phyloP scores from a whole-genome alignment of 2,888 invertebrate genomes.

The Euzetes globulus region DNA sequence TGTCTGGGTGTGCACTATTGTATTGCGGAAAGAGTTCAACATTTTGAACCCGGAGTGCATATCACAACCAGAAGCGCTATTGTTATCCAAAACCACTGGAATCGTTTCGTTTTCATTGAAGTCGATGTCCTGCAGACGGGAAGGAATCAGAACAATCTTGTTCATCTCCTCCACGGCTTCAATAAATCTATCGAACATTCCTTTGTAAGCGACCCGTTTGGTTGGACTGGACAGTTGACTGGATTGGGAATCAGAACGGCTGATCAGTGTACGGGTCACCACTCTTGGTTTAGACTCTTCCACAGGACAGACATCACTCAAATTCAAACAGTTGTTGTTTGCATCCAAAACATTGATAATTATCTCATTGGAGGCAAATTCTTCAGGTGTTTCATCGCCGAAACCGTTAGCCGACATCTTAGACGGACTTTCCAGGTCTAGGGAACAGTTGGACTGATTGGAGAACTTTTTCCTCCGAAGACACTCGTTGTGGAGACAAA shows the following conservation, averaged over 20 bases:
- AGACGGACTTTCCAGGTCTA: neutral
- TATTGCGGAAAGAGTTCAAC: conserved; percentile 18
- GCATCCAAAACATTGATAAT: conserved; percentile 12
- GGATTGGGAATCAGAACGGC: neutral
- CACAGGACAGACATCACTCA: neutral
- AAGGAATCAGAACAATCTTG: conserved; percentile 4
- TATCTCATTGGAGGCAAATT: neutral
- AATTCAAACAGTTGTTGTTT: conserved; percentile 7
- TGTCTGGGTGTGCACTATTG: neutral
- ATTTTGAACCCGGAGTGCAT: conserved; percentile 3
- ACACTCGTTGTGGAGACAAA: conserved; percentile 5
- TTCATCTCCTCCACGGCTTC: conserved; percentile 9
- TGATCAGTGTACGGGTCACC: neutral
- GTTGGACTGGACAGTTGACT: neutral
- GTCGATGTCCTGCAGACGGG: conserved; percentile 8
- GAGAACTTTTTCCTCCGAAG: neutral
- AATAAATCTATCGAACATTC: neutral
- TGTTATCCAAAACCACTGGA: neutral
- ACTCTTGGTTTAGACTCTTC: conserved; percentile 2
- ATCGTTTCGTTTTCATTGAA: neutral
- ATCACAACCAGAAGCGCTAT: conserved; percentile 1
- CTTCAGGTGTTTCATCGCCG: neutral
- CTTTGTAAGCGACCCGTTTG: neutral
- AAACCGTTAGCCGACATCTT: neutral
- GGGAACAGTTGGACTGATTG: neutral